Conservation (phyloP, 64 coral and sea anemone genomes). For the Actinia tenebrosa region DNA sequence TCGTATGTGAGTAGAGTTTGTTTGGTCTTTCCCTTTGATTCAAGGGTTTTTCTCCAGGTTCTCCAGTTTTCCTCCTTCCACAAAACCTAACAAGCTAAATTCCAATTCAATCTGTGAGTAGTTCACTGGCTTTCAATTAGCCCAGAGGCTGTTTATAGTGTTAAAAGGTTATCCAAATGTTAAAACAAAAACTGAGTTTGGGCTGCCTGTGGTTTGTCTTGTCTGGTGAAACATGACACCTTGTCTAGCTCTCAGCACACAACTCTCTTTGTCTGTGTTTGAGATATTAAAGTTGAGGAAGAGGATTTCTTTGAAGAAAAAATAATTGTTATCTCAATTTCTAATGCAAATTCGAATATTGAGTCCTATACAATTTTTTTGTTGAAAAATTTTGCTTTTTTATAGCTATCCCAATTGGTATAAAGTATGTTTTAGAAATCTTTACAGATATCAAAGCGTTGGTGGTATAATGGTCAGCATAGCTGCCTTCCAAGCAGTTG, state of each 20-base stretch:
- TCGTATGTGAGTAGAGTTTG: too few relatives aligned
- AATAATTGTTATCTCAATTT: neutral
- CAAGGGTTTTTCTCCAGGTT: too few relatives aligned
- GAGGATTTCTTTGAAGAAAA: neutral
- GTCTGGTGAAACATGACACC: neutral
- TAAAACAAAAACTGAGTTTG: neutral
- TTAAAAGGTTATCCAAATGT: too few relatives aligned
- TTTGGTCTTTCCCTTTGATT: too few relatives aligned
- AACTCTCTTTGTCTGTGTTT: neutral
- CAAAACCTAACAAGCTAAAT: too few relatives aligned
- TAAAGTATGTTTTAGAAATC: neutral
- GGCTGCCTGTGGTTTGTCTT: neutral
- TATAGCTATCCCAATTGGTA: neutral
- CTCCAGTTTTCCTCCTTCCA: too few relatives aligned
- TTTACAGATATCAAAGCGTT: neutral
- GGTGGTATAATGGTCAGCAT: constrained; percentile 28
- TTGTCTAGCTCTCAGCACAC: neutral
- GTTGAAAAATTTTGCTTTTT: neutral
- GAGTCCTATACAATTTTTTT: neutral
- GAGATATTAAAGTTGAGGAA: neutral
- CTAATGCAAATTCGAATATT: neutral
- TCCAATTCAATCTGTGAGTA: too few relatives aligned
- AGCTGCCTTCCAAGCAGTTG: constrained; percentile 27
- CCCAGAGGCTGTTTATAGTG: too few relatives aligned
- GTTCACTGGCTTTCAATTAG: too few relatives aligned